Conservation (phyloP, 2,888 invertebrate genomes). For the Cephalotes varians region DNA sequence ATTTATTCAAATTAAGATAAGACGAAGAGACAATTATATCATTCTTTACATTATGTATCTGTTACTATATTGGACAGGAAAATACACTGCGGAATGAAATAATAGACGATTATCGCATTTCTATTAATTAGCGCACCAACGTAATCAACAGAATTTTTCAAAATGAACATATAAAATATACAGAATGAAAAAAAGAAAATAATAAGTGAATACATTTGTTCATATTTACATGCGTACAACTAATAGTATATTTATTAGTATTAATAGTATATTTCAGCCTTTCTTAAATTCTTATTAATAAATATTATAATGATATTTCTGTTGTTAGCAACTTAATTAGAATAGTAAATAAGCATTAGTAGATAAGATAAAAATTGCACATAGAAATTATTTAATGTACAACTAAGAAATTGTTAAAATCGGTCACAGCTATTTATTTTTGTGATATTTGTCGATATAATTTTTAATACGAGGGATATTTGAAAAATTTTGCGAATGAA, state of each 20-base stretch:
- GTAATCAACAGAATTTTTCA: slow-evolving; percentile 18
- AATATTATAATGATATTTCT: not conserved
- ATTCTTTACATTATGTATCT: not conserved
- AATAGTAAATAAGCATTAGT: not conserved
- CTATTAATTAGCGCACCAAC: slow-evolving; percentile 20
- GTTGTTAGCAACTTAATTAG: not conserved
- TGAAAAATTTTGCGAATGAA: too few species aligned
- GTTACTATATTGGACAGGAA: not conserved
- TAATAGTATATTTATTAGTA: not conserved
- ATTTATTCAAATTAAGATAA: not conserved
- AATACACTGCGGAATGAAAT: slow-evolving; percentile 12
- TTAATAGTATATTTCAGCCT: not conserved
- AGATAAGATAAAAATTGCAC: not conserved
- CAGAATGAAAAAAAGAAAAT: not conserved
- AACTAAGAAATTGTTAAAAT: not conserved
- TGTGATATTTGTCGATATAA: too few species aligned
- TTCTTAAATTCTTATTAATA: not conserved
- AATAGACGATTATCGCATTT: not conserved
- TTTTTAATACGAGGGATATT: too few species aligned
- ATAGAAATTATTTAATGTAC: not conserved
- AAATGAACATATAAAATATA: not conserved
- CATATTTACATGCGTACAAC: not conserved
- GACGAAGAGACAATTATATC: not conserved
- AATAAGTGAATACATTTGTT: not conserved
- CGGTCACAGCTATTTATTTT: not conserved